These are phyloP conservation scores for Bactericera cockerelli DNA, from an alignment of 1,140 invertebrate species.

Conservation along the genomic window DNA sequence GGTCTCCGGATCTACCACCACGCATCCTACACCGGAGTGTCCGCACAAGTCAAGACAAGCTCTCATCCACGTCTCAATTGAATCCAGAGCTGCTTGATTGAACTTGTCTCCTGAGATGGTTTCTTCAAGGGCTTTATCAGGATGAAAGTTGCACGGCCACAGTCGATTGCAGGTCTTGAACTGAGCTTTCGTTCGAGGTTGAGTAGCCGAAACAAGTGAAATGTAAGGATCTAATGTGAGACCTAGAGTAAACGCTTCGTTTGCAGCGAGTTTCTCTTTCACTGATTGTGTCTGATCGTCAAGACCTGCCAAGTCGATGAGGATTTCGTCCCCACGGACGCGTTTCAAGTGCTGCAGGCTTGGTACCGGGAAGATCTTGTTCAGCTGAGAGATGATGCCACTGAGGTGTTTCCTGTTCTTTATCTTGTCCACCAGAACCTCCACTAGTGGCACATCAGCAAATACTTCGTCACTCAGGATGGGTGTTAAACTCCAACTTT, in stretches of 20 bases:
- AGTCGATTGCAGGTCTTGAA: background rate
- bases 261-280: background rate
- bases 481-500: background rate
- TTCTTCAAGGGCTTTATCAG: conserved; percentile 50
- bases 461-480: background rate
- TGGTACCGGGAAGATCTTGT: background rate
- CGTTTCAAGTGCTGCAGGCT: conserved; percentile 7
- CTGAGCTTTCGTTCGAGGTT: background rate
- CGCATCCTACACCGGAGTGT: conserved; percentile 33
- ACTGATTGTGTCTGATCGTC: background rate
- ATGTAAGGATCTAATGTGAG: background rate
- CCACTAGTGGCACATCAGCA: background rate
- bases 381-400: background rate
- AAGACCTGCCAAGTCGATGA: background rate
- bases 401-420: conserved; percentile 10
- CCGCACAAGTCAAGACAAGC: conserved; percentile 34
- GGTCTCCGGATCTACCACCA: conserved; percentile 49
- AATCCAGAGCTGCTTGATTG: conserved; percentile 33
- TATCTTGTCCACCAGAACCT: conserved; percentile 11
- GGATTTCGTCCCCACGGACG: background rate
- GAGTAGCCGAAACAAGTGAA: background rate
- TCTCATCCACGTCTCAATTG: conserved; percentile 44
- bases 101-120: conserved; percentile 47
- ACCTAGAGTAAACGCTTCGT: background rate
- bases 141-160: conserved; percentile 80